Evolutionary conservation across 1,140 invertebrate species (phyloP).

Genomic region (Pseudomyrmex dendroicus): DNA sequence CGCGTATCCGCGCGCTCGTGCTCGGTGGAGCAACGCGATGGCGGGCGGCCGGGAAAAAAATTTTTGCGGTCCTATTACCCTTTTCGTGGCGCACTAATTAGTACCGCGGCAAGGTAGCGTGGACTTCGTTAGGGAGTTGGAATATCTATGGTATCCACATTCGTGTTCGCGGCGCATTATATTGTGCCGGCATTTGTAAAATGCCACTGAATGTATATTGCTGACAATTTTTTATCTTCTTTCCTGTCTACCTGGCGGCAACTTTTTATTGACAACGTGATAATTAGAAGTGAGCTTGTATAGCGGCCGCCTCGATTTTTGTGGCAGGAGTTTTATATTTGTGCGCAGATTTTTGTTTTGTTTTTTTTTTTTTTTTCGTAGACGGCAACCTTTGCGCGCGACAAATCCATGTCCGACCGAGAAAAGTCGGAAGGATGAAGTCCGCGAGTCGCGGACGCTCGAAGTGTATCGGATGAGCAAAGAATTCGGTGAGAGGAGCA

Average conservation of each 20-base stretch:
- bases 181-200: slow-evolving; percentile 38
- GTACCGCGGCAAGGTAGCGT: slow-evolving; percentile 30
- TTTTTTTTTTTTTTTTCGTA: neutral
- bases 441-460: neutral
- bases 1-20: neutral
- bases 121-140: slow-evolving; percentile 49
- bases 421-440: slow-evolving; percentile 16
- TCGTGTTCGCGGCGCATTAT: slow-evolving; percentile 40
- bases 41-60: slow-evolving; percentile 20
- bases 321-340: neutral
- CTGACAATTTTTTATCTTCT: slow-evolving; percentile 12
- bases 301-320: neutral
- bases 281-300: neutral
- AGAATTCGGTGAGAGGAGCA: slow-evolving; percentile 17
- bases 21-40: neutral
- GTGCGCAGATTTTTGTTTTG: no score
- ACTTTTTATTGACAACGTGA: neutral
- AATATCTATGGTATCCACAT: slow-evolving; percentile 9
- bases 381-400: no score
- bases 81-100: slow-evolving; percentile 51
- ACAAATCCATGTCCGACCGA: neutral
- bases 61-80: slow-evolving; percentile 51
- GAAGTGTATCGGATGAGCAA: slow-evolving; percentile 34
- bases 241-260: neutral
- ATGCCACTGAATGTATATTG: slow-evolving; percentile 2